These are phyloP conservation scores for Amazona guildingii DNA, from an alignment of 2,113 vertebrate species.

Conservation along the genomic window DNA sequence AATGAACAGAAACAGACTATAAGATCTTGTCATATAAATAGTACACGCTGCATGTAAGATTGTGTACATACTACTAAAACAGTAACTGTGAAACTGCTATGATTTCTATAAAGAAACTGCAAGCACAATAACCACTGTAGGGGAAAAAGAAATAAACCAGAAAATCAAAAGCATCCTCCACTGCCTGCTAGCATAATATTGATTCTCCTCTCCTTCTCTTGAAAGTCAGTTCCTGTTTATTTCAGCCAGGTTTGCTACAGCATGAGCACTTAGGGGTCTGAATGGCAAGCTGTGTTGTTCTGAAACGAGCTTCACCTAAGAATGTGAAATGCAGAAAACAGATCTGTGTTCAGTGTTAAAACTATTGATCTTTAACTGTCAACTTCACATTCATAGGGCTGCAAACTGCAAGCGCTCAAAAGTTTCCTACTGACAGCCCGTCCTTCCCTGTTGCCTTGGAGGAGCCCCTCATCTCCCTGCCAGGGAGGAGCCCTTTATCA, in stretches of 20 bases:
- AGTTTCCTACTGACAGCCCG: not conserved
- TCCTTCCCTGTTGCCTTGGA: not conserved
- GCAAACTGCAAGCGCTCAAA: not conserved
- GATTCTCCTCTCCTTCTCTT: not conserved
- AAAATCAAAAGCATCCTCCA: constrained; percentile 2
- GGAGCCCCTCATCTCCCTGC: not conserved
- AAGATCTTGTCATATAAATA: not conserved
- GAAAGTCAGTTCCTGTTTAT: constrained; percentile 1
- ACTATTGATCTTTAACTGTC: not conserved
- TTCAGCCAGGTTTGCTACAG: not conserved
- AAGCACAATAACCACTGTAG: not conserved
- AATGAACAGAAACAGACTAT: not conserved
- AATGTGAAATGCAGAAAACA: not conserved
- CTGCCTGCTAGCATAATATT: not conserved
- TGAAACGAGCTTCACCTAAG: not conserved
- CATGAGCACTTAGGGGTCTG: not conserved
- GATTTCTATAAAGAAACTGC: not conserved
- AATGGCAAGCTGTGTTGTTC: not conserved
- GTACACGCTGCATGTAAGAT: not conserved
- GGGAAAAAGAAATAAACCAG: not conserved
- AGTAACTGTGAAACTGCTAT: not conserved
- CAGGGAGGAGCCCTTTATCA: not conserved
- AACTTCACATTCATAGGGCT: not conserved
- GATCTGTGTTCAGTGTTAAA: not conserved
- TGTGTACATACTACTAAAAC: not conserved